These are phyloP conservation scores for Tipula lateralis DNA, from an alignment of 2,888 invertebrate species.

Conservation along the genomic window DNA sequence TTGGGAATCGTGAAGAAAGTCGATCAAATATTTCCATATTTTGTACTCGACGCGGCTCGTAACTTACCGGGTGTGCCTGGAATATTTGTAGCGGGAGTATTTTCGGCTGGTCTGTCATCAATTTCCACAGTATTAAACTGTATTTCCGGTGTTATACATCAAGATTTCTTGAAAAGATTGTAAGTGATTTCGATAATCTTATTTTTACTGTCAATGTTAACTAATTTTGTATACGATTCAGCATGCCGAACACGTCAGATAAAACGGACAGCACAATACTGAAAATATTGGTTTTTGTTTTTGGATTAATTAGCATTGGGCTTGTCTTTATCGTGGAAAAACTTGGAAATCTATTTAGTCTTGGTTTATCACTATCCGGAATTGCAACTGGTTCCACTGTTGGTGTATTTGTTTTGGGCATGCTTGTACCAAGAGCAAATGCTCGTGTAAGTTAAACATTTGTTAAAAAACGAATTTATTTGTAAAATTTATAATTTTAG, in stretches of 20 bases:
- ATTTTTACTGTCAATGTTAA: neutral
- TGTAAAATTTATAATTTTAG: neutral
- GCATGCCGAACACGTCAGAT: slow-evolving; percentile 43
- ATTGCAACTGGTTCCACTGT: slow-evolving; percentile 63
- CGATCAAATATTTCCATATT: slow-evolving; percentile 66
- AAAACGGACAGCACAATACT: slow-evolving; percentile 39
- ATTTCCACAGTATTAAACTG: slow-evolving; percentile 61
- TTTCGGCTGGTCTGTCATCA: slow-evolving; percentile 66
- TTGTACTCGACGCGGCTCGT: slow-evolving; percentile 63
- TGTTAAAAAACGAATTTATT: neutral
- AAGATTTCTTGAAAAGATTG: slow-evolving; percentile 55
- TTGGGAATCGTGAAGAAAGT: slow-evolving; percentile 54
- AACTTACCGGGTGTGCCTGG: slow-evolving; percentile 69
- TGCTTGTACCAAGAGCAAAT: slow-evolving; percentile 62
- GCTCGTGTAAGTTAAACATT: slow-evolving; percentile 50
- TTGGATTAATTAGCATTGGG: slow-evolving; percentile 52
- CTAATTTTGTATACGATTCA: neutral
- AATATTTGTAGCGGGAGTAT: slow-evolving; percentile 68
- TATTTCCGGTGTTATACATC: slow-evolving; percentile 58
- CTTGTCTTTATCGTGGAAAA: slow-evolving; percentile 59
- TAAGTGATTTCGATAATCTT: neutral
- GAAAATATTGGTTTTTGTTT: slow-evolving; percentile 46
- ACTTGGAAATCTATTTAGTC: slow-evolving; percentile 62
- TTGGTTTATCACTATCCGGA: slow-evolving; percentile 59
- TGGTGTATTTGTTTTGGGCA: slow-evolving; percentile 64